Base-by-base conservation (phyloP, 1,140 invertebrate species). In the Lordiphosa stackelbergi region DNA sequence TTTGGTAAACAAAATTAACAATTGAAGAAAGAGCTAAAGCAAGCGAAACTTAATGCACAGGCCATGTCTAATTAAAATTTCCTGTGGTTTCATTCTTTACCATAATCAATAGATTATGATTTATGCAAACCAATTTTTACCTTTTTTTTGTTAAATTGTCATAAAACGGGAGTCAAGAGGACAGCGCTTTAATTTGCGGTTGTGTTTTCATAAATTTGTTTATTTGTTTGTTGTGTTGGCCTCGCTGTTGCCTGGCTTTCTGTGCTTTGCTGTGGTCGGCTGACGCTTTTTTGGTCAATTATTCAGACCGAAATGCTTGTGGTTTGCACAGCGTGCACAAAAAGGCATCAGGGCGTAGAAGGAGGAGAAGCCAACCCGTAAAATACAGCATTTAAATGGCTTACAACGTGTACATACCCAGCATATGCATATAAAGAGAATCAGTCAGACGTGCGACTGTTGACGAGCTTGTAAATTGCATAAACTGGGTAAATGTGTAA, bases 151-250 rank as follows among this genome's bases (percentile, higher is more conserved):
- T 46, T 34, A 24, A 13, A 28, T 34, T 46, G 28, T 24, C 28
- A 46, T 34, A 31, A 31, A 46, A 46, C 11, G 7, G 7, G 19
- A 34, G 43, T 8, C 11, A 46, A 34, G 2, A 37, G 66, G 35
- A 71, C 49, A 54, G 43, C 63, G 68, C 59, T 83, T 81, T 73
- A 83, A 57, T 66, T 47, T 77, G 75, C 38, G 75, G 72, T 75
- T 75, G 42, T 31, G 68, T 53, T 75, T 69, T 60, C 83, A 66
- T 77, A 83, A 83, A 73, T 68, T 83, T 77, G 77, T 81, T 73
- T 81, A 73, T 77, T 77, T 69, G 73, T 72, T 79, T 79, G 63
- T 64, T 77, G 41, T 43, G 55, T 49, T 58, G 48, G 46, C 46
- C 41, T 22, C 47, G 16, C 16, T n/a, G 56, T 40, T 66, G 53